Evolutionary conservation across 2,797 vertebrate species (phyloP), one percentile per base, ranked within the genome.

Genomic region (Taenioides sp.): DNA sequence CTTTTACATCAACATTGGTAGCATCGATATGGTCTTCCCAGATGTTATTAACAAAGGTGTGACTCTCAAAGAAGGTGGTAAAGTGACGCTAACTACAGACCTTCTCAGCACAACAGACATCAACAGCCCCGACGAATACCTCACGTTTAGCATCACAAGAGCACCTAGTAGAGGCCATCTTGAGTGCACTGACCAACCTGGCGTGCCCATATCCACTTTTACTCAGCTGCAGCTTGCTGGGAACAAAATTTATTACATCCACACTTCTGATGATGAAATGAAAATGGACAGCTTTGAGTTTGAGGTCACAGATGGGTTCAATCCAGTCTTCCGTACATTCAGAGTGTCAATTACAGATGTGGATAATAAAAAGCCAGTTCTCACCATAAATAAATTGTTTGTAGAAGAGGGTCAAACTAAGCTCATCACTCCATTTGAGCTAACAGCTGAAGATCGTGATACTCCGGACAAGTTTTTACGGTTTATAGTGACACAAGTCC

Each of bases 211-310:
- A 70, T 91, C 92, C 73, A 94, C 94, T 55, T 97, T 98, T 72
- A 96, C 94, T 69, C 95, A 96, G 69, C 80, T 94, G 57, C 95
- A 96, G 69, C 89, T 97, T 61, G 94, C 96, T 61, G 94, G 94
- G 54, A 95, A 96, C 88, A 96, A 97, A 87, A 88, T 97, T 78
- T 95, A 94, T 84, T 97, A 96, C 74, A 94, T 96, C 73, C 93
- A 94, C 69, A 95, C 94, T 27, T 94, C 95, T 7, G 92, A 96
- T 20, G 94, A 96, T 77, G 94, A 96, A 80, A 88, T 95, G 79
- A 96, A 96, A 86, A 95, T 94, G 92, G 95, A 97, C 80, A 95
- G 93, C 73, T 96, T 97, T 89, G 95, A 96, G 84, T 95, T 96
- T 86, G 95, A 95, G 82, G 95, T 95, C 70, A 96, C 95, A 52